A percentile compares a stretch with the other conserved stretches of the same genome.
These are phyloP conservation scores for Ciconia stormi DNA, from an alignment of 2,113 vertebrate species.

Conservation along the genomic window DNA sequence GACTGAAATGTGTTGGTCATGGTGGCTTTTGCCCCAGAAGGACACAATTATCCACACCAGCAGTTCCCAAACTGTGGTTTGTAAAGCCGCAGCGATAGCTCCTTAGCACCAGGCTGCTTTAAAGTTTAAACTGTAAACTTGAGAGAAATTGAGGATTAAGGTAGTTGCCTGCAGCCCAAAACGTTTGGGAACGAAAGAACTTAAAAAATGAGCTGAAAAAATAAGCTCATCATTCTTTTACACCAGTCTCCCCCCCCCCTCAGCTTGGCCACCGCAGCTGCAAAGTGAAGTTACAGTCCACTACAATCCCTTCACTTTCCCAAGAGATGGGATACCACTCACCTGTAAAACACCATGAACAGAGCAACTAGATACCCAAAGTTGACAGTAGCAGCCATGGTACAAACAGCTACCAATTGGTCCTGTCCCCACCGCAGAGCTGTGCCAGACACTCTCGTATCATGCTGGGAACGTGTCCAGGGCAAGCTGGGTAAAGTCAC, in stretches of 20 bases:
- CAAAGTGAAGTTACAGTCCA: not conserved
- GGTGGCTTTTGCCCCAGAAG: not conserved
- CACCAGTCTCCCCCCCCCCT: not conserved
- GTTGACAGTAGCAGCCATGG: not conserved
- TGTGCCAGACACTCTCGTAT: not conserved
- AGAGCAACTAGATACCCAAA: not conserved
- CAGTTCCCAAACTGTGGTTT: not conserved
- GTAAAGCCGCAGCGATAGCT: not conserved
- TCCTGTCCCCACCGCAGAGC: not conserved
- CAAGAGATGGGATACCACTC: not conserved
- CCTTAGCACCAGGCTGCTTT: not conserved
- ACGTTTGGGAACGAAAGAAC: not conserved
- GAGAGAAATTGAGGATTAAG: not conserved
- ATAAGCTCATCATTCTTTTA: not conserved
- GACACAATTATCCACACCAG: not conserved
- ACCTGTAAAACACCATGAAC: not conserved
- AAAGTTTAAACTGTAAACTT: not conserved
- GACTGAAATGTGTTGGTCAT: not conserved
- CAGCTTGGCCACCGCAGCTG: not conserved
- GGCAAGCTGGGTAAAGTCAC: not conserved
- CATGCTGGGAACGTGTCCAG: fast-evolving
- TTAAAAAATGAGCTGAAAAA: not conserved
- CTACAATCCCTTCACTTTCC: not conserved
- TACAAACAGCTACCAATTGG: not conserved
- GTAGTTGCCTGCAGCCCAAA: not conserved